phyloP scores from a whole-genome alignment of 2,113 vertebrate species.

The Cyphomyrus discorhynchus region DNA sequence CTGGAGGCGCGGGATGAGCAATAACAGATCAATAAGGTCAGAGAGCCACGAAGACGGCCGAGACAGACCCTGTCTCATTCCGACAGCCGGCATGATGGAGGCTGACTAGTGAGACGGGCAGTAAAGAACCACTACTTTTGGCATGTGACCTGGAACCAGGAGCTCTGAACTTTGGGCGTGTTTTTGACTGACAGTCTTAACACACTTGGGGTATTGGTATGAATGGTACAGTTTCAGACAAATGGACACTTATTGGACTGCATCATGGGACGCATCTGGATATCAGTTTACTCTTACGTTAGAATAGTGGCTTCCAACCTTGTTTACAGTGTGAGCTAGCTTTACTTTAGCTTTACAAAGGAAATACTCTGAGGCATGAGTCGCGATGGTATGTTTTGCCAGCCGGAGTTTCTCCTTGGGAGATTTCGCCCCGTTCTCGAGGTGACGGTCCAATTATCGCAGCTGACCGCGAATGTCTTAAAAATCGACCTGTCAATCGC shows the following conservation, averaged over 20 bases:
- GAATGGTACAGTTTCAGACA: background rate
- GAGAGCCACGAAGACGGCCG: background rate
- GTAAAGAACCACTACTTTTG: too few species aligned
- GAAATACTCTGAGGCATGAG: background rate
- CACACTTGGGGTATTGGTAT: background rate
- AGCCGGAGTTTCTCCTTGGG: background rate
- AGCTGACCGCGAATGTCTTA: background rate
- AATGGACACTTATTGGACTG: background rate
- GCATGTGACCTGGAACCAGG: background rate
- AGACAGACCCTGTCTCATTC: background rate
- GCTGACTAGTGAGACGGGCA: background rate
- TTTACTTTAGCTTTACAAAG: background rate
- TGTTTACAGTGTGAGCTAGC: background rate
- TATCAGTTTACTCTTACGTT: background rate
- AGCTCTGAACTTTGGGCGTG: background rate
- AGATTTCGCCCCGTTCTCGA: background rate
- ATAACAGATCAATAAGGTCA: background rate
- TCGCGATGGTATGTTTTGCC: background rate
- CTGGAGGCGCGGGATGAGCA: background rate
- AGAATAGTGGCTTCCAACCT: background rate
- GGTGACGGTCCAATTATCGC: background rate
- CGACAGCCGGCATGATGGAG: background rate
- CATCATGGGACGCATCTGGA: background rate
- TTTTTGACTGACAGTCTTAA: background rate
- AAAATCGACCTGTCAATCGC: background rate